Percentiles rank a stretch among this genome's conserved stretches.
Conservation (phyloP, 2,113 vertebrate genomes). For the Spilogale gracilis region DNA sequence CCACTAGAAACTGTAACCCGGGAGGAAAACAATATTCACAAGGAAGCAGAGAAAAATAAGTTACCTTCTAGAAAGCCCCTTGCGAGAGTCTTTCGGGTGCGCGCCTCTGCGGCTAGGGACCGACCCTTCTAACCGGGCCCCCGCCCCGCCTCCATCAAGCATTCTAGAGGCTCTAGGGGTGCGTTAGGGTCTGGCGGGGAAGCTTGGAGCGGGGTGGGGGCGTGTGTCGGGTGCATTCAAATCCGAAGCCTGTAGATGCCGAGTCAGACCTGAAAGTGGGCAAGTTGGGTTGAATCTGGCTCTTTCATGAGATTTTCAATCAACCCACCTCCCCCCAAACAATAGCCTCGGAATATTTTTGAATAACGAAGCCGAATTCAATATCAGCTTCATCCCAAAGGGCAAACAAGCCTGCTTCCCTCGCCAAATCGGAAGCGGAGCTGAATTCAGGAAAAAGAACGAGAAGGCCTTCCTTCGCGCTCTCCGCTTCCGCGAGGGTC, state of each 20-base stretch:
- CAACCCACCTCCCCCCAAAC: constrained; percentile 48
- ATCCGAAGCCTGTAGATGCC: constrained; percentile 58
- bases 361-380: constrained; percentile 26
- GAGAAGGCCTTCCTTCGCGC: neutral
- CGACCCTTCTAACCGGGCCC: neutral
- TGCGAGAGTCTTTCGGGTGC: neutral
- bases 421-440: constrained; percentile 54
- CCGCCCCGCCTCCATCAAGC: neutral
- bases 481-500: neutral
- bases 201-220: neutral
- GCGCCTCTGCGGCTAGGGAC: neutral
- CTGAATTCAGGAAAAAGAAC: neutral
- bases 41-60: constrained; percentile 16
- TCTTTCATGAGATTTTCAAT: neutral
- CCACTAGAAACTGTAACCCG: neutral
- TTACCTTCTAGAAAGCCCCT: neutral
- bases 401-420: constrained; percentile 4
- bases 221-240: neutral
- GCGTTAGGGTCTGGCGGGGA: neutral
- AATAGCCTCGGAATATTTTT: constrained; percentile 59
- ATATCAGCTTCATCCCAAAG: neutral
- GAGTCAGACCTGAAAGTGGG: neutral
- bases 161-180: neutral
- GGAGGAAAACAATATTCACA: neutral
- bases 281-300: neutral